Base-by-base conservation (phyloP, 2,888 invertebrate species). In the Cybosia mesomella region DNA sequence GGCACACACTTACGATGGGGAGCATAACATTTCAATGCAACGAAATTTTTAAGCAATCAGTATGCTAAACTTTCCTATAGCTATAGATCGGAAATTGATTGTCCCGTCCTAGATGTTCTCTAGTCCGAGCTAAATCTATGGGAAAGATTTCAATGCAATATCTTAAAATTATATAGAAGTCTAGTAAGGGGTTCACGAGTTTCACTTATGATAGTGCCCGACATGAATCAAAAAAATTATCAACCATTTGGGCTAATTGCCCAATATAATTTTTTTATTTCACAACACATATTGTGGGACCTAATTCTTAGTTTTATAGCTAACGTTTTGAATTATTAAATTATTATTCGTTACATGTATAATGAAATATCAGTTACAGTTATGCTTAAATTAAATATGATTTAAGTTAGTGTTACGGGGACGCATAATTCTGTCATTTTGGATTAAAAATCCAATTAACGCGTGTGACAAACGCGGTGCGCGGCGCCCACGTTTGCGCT, bases 391-490 rank as follows among this genome's bases (percentile, higher is more conserved):
- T 61, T 22, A 21, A 71, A 75, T 55, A 63, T 66, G 58, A 70
- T 69, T 67, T 70, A 63, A 68, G 66, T 72, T 67, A 70, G 62
- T 77, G 63, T 66, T 76, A 60, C 65, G 68, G 71, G 69, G 71
- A 71, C 62, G 74, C 75, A 76, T 75, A 75, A 75, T 76, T 79
- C 82, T 84, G 85, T 85, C 85, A 84, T 77, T 80, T 79, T 73
- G 82, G 82, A 85, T 85, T 85, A 85, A 85, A 85, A 83, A 84
- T 83, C 85, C 81, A 85, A 85, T 85, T 85, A 85, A 82, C 81
- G 80, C 54, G 58, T 54, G 71, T 77, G 74, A 79, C 77, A 75
- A 74, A 73, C 77, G 68, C 58, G 24, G 67, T 61, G 68, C 60
- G 43, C 65, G 32, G 70, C 83, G 78, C 85, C 85, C 78, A 84